Evolutionary conservation across 2,888 invertebrate species (phyloP), one percentile per base, ranked within the genome.

Genomic region (Noctua comes): DNA sequence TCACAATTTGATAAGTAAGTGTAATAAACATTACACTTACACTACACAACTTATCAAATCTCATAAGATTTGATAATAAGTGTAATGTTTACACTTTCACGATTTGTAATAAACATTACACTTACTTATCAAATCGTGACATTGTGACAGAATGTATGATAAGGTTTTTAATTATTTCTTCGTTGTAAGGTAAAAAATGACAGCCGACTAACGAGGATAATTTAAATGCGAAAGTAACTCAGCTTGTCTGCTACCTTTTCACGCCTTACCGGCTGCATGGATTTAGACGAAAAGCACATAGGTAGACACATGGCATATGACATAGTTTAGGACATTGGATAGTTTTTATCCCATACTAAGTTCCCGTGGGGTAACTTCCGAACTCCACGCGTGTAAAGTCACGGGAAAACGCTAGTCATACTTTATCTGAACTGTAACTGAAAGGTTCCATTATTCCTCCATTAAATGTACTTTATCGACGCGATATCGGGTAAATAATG

Each of bases 401-500:
- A 2, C 59, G 27, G 16, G 27, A 54, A 24, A 24, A 54, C 10
- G 54, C 24, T 54, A 24, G 24, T 54, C 3, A 54, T 24, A 54
- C 10, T 54, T 54, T 10, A 54, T 54, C 54, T 10, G 24, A 10
- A 54, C 54, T 24, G 24, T 54, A 24, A 54, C 54, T 54, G 24
- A 24, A 54, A n/a, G 11, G 24, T 57, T 57, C 62, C 62, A 62
- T 46, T 65, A 59, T 73, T 65, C 31, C 31, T 62, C 64, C 59
- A 59, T 69, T 69, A 48, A 7, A 40, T 62, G n/a, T 31, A 74
- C 48, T 85, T 43, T 71, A 79, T 36, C 40, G 69, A 24, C 16
- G 27, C 54, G 27, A 62, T 81, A 72, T 73, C n/a, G 21, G 16
- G 59, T 31, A 59, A 77, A 82, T 73, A 77, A 82, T 73, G 13